These are phyloP conservation scores for Conopomorpha cramerella DNA, from an alignment of 1,140 invertebrate species.

Conservation along the genomic window DNA sequence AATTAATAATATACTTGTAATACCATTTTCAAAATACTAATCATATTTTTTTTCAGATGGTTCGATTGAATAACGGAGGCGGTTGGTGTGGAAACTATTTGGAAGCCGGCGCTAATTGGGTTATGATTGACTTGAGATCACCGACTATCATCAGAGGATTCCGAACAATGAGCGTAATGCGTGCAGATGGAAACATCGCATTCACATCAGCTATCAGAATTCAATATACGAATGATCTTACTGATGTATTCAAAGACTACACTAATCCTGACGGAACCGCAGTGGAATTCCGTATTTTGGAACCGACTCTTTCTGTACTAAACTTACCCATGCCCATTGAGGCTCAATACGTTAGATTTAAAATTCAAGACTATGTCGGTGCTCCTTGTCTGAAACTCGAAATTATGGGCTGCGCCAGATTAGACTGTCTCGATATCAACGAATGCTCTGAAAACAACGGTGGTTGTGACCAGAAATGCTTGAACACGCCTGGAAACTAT, in stretches of 20 bases:
- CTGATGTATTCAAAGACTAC: conserved; percentile 89
- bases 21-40: background rate
- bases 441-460: conserved; percentile 90
- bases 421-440: conserved; percentile 91
- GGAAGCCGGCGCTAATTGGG: conserved; percentile 86
- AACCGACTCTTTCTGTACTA: conserved; percentile 84
- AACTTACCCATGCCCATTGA: conserved; percentile 92
- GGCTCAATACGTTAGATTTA: conserved; percentile 85
- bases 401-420: conserved; percentile 89
- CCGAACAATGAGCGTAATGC: conserved; percentile 83
- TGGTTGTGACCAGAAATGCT: conserved; percentile 92
- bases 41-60: conserved; percentile 63
- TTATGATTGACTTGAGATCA: conserved; percentile 84
- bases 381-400: conserved; percentile 91
- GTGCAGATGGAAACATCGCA: conserved; percentile 77
- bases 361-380: conserved; percentile 85
- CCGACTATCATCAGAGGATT: conserved; percentile 90
- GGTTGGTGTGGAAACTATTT: conserved; percentile 89
- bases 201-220: conserved; percentile 88
- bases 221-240: conserved; percentile 85
- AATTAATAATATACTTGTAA: conserved; percentile 1
- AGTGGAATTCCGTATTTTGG: conserved; percentile 88
- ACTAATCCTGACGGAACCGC: conserved; percentile 89
- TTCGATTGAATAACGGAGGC: conserved; percentile 79
- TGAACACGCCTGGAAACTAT: conserved; percentile 87